These are phyloP conservation scores for Microcebus griseorufus DNA, from an alignment of 2,113 vertebrate species.

Conservation along the genomic window DNA sequence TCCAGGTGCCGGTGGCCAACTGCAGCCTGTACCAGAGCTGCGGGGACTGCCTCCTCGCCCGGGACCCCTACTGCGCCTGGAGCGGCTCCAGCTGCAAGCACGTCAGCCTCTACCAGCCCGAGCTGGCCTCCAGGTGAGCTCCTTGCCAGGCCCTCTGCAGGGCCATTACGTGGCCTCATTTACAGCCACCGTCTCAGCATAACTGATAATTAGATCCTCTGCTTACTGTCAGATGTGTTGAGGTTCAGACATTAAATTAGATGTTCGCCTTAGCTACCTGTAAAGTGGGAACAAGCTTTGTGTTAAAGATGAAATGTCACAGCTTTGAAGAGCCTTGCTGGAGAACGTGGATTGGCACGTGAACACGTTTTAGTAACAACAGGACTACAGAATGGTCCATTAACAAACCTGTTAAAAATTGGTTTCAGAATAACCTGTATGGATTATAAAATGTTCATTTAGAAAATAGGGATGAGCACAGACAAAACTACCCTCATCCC, in stretches of 20 bases:
- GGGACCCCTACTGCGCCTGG: constrained; percentile 98
- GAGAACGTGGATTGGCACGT: too few relatives aligned
- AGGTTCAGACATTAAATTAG: background rate
- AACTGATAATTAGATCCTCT: background rate
- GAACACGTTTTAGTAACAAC: background rate
- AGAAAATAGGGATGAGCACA: background rate
- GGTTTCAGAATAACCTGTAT: background rate
- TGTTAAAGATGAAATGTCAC: background rate
- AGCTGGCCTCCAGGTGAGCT: constrained; percentile 68
- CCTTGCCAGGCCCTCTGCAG: background rate
- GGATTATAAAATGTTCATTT: background rate
- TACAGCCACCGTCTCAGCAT: rapidly evolving
- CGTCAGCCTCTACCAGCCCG: constrained; percentile 6
- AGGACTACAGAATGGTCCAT: rapidly evolving
- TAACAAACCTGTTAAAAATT: background rate
- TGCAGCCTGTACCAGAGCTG: constrained; percentile 95
- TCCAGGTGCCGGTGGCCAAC: constrained; percentile 94
- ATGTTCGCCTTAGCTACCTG: background rate
- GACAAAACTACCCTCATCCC: background rate
- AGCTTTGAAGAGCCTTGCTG: background rate
- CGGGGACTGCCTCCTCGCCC: constrained; percentile 94
- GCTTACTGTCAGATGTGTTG: background rate
- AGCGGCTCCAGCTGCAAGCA: constrained; percentile 86
- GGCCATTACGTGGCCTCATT: rapidly evolving
- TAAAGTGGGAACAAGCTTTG: background rate